Evolutionary conservation across 1,140 invertebrate genomes (phyloP).

Genomic region (Helicoverpa armigera): DNA sequence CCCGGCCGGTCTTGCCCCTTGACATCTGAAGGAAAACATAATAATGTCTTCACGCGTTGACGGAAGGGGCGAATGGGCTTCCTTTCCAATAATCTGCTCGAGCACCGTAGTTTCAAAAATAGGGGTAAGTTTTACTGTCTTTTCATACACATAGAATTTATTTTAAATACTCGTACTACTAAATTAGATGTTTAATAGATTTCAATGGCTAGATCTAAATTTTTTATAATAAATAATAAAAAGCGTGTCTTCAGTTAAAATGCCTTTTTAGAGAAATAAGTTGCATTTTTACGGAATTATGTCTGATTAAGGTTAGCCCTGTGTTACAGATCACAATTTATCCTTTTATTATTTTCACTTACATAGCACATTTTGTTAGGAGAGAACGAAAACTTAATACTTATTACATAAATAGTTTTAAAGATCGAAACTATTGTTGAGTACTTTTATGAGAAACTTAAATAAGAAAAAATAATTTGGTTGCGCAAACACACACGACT

Average conservation of each 20-base stretch:
- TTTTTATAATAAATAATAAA: too few species aligned
- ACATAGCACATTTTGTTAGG: too few species aligned
- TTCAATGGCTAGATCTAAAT: background rate
- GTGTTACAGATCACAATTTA: too few species aligned
- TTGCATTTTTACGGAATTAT: too few species aligned
- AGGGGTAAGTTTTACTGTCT: background rate
- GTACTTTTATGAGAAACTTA: too few species aligned
- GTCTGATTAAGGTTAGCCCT: too few species aligned
- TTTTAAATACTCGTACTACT: too few species aligned
- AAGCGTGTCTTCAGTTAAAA: too few species aligned
- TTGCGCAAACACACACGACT: background rate
- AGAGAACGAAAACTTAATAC: too few species aligned
- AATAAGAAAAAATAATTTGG: too few species aligned
- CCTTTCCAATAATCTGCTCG: background rate
- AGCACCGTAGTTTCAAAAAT: background rate
- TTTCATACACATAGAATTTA: background rate
- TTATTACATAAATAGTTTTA: background rate
- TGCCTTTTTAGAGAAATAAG: too few species aligned
- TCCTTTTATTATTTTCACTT: too few species aligned
- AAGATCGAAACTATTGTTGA: background rate
- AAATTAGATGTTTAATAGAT: background rate
- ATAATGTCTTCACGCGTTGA: conserved; percentile 24
- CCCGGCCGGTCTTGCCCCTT: conserved; percentile 24
- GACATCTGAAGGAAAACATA: conserved; percentile 41
- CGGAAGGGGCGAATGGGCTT: background rate